Evolutionary conservation across 2,888 invertebrate genomes (phyloP).

Genomic region (Gibbula magus): DNA sequence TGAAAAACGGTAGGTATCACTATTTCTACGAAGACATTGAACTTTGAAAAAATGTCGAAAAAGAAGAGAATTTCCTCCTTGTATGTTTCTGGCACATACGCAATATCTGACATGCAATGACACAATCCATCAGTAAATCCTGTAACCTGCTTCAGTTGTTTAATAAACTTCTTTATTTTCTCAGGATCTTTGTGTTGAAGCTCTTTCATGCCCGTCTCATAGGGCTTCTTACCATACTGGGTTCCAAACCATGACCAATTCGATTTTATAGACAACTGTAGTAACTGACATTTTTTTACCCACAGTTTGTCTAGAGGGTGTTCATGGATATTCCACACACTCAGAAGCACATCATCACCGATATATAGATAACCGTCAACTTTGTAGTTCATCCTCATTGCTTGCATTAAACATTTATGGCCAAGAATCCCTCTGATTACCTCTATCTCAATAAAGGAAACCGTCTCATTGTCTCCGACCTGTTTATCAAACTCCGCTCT

Average conservation of each 20-base stretch:
- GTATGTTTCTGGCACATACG: slow-evolving; percentile 11
- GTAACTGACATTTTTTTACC: not conserved
- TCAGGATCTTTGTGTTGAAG: not conserved
- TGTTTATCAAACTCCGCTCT: not conserved
- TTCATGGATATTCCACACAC: not conserved
- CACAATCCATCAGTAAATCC: not conserved
- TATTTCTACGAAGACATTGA: slow-evolving; percentile 20
- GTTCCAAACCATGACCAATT: not conserved
- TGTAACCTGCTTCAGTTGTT: not conserved
- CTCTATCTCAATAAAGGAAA: slow-evolving; percentile 24
- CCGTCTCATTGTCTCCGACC: not conserved
- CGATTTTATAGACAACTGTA: not conserved
- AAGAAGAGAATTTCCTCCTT: not conserved
- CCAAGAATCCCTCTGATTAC: not conserved
- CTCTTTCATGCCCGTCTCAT: not conserved
- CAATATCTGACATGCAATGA: slow-evolving; percentile 1
- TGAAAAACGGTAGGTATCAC: not conserved
- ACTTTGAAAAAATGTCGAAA: not conserved
- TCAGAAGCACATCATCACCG: slow-evolving; percentile 38
- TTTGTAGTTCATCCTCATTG: slow-evolving; percentile 42
- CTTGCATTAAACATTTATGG: slow-evolving; percentile 35
- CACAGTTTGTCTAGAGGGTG: slow-evolving; percentile 11
- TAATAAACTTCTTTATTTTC: not conserved
- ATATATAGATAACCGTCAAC: slow-evolving; percentile 42
- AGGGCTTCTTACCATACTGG: not conserved